Base-by-base conservation (phyloP, 2,888 invertebrate species). In the Tenthredo amoena region DNA sequence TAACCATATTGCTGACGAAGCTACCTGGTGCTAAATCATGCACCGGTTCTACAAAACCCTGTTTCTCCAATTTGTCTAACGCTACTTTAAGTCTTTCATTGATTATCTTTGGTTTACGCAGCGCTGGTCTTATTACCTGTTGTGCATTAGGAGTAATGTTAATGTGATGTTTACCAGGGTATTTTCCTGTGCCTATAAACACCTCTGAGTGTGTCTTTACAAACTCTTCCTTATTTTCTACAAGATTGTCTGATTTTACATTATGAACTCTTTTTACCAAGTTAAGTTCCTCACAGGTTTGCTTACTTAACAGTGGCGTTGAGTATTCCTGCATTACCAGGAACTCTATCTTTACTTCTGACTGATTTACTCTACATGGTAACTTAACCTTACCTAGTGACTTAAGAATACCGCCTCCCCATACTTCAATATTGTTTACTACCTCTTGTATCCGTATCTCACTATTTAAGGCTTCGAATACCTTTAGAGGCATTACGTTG, bases 1-100 rank as follows among this genome's bases (percentile, higher is more conserved):
- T 82, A 4, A 85, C 85, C 26, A 85, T 40, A 47, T 85, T 85
- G 37, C 84, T 84, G 9, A 84, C 85, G n/a, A 40, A 74, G 7
- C 43, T 47, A 10, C 72, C 71, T 40, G 37, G 40, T 72, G 58
- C 43, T 55, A 40, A 40, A 0, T 40, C 68, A 31, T 85, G 31
- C 34, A 81, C 65, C 10, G 40, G 77, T 81, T 83, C 55, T 62
- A 85, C 26, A 18, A 84, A 50, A 72, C 55, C 55, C 26, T 84
- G 76, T 76, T 55, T 55, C 26, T 84, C 84, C 34, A 83, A 43
- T 55, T 68, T 65, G 18, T 68, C 68, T 50, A 85, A 55, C n/a
- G 58, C 71, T 62, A 62, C 3, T 26, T 68, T 76, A n/a, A 85
- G 40, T 55, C 40, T 79, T 34, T 40, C 62, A 58, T 62, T 76